phyloP scores from a whole-genome alignment of 2,113 vertebrate species.

The Poeciliopsis prolifica region DNA sequence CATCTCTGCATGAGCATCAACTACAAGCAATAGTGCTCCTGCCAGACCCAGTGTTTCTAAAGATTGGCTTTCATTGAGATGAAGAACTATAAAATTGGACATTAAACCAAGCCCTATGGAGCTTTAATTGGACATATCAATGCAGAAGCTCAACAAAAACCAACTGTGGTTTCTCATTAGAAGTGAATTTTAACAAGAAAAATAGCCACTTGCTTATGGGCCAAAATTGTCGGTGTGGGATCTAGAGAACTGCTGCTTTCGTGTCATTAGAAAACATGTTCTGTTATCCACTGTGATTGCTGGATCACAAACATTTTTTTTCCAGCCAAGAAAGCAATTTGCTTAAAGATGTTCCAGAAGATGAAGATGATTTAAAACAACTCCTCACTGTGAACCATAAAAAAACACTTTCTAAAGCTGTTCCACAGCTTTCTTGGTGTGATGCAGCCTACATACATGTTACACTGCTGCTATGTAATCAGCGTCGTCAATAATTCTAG shows the following conservation, averaged over 20 bases:
- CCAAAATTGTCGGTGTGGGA: conserved; percentile 43
- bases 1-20: conserved; percentile 3
- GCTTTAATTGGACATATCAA: conserved; percentile 1
- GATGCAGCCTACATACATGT: neutral
- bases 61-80: neutral
- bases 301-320: conserved; percentile 26
- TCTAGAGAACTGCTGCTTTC: conserved; percentile 35
- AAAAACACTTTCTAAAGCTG: neutral
- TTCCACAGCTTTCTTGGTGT: neutral
- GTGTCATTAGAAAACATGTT: conserved; percentile 44
- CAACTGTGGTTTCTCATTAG: conserved; percentile 10
- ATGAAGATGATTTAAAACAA: conserved; percentile 9
- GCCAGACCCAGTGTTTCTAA: conserved; percentile 22
- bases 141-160: conserved; percentile 3
- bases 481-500: no score
- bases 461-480: neutral
- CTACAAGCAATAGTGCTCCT: conserved; percentile 5
- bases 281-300: conserved; percentile 40
- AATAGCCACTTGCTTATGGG: conserved; percentile 52
- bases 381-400: neutral
- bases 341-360: conserved; percentile 5
- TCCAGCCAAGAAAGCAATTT: conserved; percentile 41
- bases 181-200: conserved; percentile 18
- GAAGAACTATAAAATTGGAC: neutral
- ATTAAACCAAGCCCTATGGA: neutral